Percentiles rank a stretch among this genome's conserved stretches.
Evolutionary conservation across 2,797 vertebrate genomes (phyloP).

Genomic region (Pterois miles): DNA sequence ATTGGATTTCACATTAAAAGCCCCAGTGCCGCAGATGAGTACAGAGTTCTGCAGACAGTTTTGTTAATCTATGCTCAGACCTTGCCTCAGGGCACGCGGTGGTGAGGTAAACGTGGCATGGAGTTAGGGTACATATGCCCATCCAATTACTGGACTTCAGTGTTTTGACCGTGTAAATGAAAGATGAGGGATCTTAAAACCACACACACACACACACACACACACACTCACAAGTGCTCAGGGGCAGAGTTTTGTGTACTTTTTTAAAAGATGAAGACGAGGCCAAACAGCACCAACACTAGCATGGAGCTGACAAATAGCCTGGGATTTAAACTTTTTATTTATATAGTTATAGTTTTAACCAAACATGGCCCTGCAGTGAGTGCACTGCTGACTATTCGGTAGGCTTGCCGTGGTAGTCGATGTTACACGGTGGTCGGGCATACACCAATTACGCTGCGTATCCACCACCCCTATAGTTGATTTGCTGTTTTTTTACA

Average conservation of each 20-base stretch:
- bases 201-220: slow-evolving; percentile 16
- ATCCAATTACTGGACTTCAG: slow-evolving; percentile 70
- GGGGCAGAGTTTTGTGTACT: slow-evolving; percentile 22
- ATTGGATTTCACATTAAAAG: slow-evolving; percentile 80
- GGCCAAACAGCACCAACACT: slow-evolving; percentile 28
- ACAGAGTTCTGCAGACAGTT: slow-evolving; percentile 69
- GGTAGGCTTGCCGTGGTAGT: neutral
- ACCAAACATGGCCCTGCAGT: slow-evolving; percentile 9
- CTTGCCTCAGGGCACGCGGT: slow-evolving; percentile 67
- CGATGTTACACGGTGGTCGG: too few species aligned
- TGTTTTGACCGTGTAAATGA: slow-evolving; percentile 58
- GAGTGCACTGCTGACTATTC: slow-evolving; percentile 33
- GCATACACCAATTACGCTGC: too few species aligned
- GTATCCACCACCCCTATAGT: too few species aligned
- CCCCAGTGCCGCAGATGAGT: slow-evolving; percentile 53
- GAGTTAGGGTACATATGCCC: slow-evolving; percentile 70
- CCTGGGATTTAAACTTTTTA: slow-evolving; percentile 28
- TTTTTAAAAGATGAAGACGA: slow-evolving; percentile 12
- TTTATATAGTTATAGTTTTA: slow-evolving; percentile 5
- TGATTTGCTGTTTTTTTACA: too few species aligned
- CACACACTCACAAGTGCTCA: slow-evolving; percentile 9
- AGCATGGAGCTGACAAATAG: neutral
- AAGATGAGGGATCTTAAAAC: slow-evolving; percentile 48
- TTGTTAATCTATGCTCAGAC: slow-evolving; percentile 76
- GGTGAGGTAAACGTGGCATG: slow-evolving; percentile 65